A percentile compares a stretch with the other conserved stretches of the same genome.
phyloP scores from a whole-genome alignment of 2,888 invertebrate species.

The Microctonus aethiopoides region DNA sequence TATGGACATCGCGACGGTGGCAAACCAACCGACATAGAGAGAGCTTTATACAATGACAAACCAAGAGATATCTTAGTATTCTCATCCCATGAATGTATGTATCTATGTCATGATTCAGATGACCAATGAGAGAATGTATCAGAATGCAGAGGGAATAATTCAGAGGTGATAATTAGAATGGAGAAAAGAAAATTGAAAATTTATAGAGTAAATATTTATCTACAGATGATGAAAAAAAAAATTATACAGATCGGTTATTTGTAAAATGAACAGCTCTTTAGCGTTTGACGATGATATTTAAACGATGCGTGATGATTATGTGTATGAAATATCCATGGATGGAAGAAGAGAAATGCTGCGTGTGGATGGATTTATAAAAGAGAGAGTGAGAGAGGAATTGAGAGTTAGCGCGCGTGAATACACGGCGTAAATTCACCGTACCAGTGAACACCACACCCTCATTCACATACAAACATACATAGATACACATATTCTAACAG shows the following conservation, averaged over 20 bases:
- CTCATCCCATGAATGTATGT: background rate
- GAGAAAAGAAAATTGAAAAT: no score
- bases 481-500: slow-evolving; percentile 11
- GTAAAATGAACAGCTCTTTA: background rate
- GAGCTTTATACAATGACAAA: background rate
- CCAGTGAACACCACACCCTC: slow-evolving; percentile 30
- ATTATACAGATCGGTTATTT: background rate
- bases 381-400: slow-evolving; percentile 29
- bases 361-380: slow-evolving; percentile 16
- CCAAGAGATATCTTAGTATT: background rate
- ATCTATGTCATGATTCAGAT: background rate
- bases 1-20: background rate
- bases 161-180: no score
- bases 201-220: no score
- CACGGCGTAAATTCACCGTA: slow-evolving; percentile 37
- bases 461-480: slow-evolving; percentile 1
- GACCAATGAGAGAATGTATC: background rate
- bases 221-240: no score
- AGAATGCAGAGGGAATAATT: no score
- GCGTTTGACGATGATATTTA: background rate
- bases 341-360: slow-evolving; percentile 25
- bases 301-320: background rate
- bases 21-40: background rate
- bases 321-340: slow-evolving; percentile 31
- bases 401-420: slow-evolving; percentile 37